These are phyloP conservation scores for Tryphoninae sp. DNA, from an alignment of 2,888 invertebrate genomes.

Conservation along the genomic window DNA sequence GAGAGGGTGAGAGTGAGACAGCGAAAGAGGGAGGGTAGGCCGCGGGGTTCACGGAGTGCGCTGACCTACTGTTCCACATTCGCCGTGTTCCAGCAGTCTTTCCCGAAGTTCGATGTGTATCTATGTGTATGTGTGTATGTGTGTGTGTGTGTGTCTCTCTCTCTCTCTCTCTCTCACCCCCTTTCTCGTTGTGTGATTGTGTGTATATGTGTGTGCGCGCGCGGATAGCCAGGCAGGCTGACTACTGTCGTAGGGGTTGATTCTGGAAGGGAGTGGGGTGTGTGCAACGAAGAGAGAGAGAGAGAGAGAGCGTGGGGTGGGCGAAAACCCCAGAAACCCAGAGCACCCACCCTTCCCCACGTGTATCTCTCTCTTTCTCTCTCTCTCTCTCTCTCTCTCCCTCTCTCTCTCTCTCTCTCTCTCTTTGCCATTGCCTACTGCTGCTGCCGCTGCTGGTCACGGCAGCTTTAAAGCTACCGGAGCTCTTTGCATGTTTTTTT, in stretches of 20 bases:
- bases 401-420: conserved; percentile 39
- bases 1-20: conserved; percentile 48
- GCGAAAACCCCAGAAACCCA: conserved; percentile 66
- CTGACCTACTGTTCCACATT: conserved; percentile 81
- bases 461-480: conserved; percentile 43
- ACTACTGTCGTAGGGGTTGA: conserved; percentile 54
- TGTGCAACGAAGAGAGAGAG: conserved; percentile 12
- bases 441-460: conserved; percentile 41
- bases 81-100: conserved; percentile 77
- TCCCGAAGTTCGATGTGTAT: conserved; percentile 49
- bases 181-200: conserved; percentile 13
- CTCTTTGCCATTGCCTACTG: conserved; percentile 3
- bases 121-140: conserved; percentile 48
- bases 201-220: conserved; percentile 44
- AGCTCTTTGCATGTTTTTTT: conserved; percentile 27
- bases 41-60: conserved; percentile 80
- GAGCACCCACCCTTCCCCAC: conserved; percentile 57
- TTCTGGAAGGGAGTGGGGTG: conserved; percentile 28
- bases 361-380: conserved; percentile 44
- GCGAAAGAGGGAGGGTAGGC: conserved; percentile 65
- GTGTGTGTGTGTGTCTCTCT: conserved; percentile 48
- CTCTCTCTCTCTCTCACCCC: conserved; percentile 29
- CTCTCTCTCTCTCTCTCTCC: neutral
- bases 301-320: conserved; percentile 5
- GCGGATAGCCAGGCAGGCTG: conserved; percentile 51